Conservation (phyloP, 2,888 invertebrate species). For the Andrena marginata region DNA sequence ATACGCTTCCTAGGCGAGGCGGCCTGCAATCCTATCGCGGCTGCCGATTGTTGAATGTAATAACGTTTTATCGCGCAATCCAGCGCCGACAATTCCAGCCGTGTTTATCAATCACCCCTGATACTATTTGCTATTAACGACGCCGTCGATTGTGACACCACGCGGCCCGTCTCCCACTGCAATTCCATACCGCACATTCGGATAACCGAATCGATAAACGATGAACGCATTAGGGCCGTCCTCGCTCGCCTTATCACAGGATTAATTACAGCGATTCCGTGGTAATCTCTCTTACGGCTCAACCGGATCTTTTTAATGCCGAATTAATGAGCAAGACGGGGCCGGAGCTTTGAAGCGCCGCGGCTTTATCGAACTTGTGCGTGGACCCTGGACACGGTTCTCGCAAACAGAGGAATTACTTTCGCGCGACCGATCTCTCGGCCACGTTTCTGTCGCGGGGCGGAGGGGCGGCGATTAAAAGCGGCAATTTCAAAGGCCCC, state of each 20-base stretch:
- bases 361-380: not conserved
- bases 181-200: constrained; percentile 18
- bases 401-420: not conserved
- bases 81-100: not conserved
- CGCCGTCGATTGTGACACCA: not conserved
- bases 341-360: not conserved
- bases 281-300: constrained; percentile 20
- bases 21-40: not conserved
- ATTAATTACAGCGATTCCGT: constrained; percentile 35
- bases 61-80: constrained; percentile 17
- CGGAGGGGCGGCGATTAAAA: no score
- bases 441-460: no score
- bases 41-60: constrained; percentile 5
- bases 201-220: constrained; percentile 45
- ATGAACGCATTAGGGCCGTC: constrained; percentile 25
- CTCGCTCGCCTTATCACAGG: constrained; percentile 26
- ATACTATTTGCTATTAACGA: not conserved
- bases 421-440: no score
- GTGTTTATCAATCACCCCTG: constrained; percentile 23
- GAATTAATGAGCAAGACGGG: constrained; percentile 22
- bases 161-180: not conserved
- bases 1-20: not conserved
- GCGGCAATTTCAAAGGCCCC: not conserved
- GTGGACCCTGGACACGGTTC: not conserved
- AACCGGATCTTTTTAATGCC: constrained; percentile 31